Percentiles rank a stretch among this genome's conserved stretches.
Evolutionary conservation across 1,140 invertebrate genomes (phyloP).

Genomic region (Protaetia brevitarsis): DNA sequence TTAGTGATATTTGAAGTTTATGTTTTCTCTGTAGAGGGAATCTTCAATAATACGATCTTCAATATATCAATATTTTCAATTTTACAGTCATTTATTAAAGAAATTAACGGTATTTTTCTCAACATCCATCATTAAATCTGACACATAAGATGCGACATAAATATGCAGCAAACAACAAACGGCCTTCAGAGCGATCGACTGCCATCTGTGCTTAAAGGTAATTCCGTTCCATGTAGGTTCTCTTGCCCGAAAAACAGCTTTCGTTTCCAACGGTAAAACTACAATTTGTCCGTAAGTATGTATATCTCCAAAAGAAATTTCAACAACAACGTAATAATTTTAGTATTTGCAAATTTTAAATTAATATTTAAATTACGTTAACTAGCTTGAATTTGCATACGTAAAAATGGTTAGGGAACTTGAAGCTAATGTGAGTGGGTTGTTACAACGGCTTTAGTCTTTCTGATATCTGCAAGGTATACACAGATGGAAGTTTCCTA

Average conservation of each 20-base stretch:
- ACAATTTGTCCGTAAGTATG: neutral
- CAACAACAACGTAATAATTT: neutral
- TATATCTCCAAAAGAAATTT: neutral
- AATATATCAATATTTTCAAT: too few relatives aligned
- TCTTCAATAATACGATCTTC: too few relatives aligned
- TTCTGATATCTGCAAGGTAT: neutral
- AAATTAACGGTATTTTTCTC: neutral
- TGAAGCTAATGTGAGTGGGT: neutral
- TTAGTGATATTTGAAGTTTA: too few relatives aligned
- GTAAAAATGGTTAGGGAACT: neutral
- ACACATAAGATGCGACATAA: neutral
- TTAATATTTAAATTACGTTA: conserved; percentile 1
- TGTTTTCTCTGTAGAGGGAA: too few relatives aligned
- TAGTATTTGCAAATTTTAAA: neutral
- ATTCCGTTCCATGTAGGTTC: neutral
- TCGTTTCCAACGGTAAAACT: neutral
- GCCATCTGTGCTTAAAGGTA: conserved; percentile 1
- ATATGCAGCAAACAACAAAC: neutral
- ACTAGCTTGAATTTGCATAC: neutral
- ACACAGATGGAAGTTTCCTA: neutral
- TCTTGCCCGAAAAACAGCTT: neutral
- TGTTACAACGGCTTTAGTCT: neutral
- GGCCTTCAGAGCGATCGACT: neutral
- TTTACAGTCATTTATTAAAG: too few relatives aligned
- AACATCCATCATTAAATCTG: neutral